Conservation (phyloP, 2,888 invertebrate species). For the Diarsia mendica region DNA sequence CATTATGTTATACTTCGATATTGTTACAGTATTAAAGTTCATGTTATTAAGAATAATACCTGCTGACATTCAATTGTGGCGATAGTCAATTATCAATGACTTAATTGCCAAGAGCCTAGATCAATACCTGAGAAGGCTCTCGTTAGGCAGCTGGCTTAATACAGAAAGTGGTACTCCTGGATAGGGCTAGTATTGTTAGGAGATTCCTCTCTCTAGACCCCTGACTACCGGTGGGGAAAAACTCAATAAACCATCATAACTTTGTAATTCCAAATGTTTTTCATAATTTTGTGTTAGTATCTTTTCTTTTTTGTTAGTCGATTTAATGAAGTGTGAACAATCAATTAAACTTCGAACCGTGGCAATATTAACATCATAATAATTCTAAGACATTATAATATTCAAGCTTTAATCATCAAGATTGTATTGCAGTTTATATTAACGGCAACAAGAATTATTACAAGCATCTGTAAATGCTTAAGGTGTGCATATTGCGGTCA, state of each 20-base stretch:
- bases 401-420: conserved; percentile 13
- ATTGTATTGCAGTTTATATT: conserved; percentile 34
- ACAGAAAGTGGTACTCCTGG: too few species aligned
- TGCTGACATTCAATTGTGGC: too few species aligned
- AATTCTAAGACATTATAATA: conserved; percentile 12
- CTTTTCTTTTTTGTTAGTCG: too few species aligned
- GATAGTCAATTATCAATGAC: too few species aligned
- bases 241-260: not conserved
- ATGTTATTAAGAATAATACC: not conserved
- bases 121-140: too few species aligned
- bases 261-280: not conserved
- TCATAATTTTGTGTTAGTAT: not conserved
- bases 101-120: too few species aligned
- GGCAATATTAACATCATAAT: conserved; percentile 16
- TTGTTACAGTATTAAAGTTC: conserved; percentile 6
- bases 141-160: too few species aligned
- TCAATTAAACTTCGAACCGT: conserved; percentile 13
- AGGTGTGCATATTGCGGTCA: conserved; percentile 32
- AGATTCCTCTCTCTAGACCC: too few species aligned
- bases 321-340: conserved; percentile 1
- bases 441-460: conserved; percentile 42
- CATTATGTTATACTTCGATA: conserved; percentile 28
- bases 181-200: too few species aligned
- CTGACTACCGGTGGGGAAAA: too few species aligned
- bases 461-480: conserved; percentile 32